These are phyloP conservation scores for Vireo griseus DNA, from an alignment of 2,797 vertebrate genomes.

Conservation along the genomic window DNA sequence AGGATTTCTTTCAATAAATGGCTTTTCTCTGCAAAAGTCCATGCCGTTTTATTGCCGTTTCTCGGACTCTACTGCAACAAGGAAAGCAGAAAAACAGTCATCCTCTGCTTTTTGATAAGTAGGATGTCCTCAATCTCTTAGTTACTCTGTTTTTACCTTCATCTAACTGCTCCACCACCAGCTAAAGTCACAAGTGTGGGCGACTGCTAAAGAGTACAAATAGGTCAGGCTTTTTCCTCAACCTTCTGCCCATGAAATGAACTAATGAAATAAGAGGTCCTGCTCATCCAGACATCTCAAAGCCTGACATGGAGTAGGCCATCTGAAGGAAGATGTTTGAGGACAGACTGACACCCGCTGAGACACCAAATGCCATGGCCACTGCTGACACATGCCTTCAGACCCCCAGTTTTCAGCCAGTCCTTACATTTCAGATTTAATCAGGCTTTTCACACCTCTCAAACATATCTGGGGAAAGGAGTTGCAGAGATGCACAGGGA, in stretches of 20 bases:
- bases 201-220: neutral
- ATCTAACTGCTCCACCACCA: neutral
- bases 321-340: neutral
- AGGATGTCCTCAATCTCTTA: neutral
- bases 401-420: accelerated
- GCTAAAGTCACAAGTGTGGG: neutral
- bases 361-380: accelerated
- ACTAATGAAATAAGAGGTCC: neutral
- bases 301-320: neutral
- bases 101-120: neutral
- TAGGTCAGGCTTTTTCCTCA: neutral
- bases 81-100: neutral
- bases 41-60: too few relatives aligned
- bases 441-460: neutral
- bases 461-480: neutral
- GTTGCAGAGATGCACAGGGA: accelerated
- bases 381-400: neutral
- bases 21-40: too few relatives aligned
- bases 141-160: neutral
- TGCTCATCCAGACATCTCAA: neutral
- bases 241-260: neutral
- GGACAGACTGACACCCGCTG: neutral
- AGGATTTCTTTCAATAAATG: too few relatives aligned
- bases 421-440: neutral
- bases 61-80: neutral